phyloP scores from a whole-genome alignment of 1,140 invertebrate species.

The Scaptomyza hsui region DNA sequence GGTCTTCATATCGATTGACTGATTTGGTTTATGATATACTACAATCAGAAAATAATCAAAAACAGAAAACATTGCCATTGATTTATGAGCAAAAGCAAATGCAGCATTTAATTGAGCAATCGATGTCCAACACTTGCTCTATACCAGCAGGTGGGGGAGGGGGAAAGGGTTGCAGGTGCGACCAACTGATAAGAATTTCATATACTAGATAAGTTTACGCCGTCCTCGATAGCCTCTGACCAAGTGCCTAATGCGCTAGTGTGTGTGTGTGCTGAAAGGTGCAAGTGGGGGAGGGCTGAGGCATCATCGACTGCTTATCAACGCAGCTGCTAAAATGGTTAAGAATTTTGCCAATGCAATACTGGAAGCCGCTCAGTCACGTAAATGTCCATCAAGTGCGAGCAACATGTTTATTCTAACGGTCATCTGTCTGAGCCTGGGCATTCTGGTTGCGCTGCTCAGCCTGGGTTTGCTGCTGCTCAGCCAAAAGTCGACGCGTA shows the following conservation, averaged over 20 bases:
- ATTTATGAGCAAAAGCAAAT: neutral
- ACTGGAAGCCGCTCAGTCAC: constrained; percentile 31
- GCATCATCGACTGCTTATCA: constrained; percentile 6
- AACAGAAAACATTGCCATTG: neutral
- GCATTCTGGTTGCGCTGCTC: constrained; percentile 33
- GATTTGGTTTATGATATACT: neutral
- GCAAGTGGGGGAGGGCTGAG: neutral
- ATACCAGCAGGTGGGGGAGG: neutral
- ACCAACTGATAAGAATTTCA: neutral
- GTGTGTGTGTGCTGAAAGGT: no score
- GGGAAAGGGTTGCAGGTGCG: no score
- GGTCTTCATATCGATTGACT: neutral
- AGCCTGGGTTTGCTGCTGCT: constrained; percentile 47
- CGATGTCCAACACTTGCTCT: neutral
- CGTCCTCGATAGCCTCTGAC: neutral
- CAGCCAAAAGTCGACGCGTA: constrained; percentile 59
- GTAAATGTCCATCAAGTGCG: constrained; percentile 13
- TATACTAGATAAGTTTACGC: neutral
- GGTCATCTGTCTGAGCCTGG: constrained; percentile 35
- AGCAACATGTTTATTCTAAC: constrained; percentile 39
- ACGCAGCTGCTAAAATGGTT: neutral
- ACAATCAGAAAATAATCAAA: neutral
- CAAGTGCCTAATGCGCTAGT: neutral
- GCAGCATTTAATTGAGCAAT: neutral
- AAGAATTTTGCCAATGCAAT: constrained; percentile 5